Base-by-base conservation (phyloP, 2,888 invertebrate species). In the Mythimna loreyi region DNA sequence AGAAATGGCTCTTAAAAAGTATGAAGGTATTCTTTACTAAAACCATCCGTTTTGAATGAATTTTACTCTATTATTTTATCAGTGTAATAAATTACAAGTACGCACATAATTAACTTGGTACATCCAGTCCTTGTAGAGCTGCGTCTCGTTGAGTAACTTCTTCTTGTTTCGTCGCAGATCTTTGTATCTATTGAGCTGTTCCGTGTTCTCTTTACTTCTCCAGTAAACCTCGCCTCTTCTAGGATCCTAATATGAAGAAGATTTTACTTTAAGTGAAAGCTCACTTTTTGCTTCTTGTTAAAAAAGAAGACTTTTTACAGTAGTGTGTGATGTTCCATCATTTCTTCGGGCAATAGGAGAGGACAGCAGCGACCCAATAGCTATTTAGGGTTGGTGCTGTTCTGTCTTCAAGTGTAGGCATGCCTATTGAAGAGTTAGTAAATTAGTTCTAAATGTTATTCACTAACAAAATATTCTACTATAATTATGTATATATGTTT, bases 151-250 rank as follows among this genome's bases (percentile, higher is more conserved):
- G 0, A 94, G 87, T 1, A 96, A 85, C 56, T 83, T 87, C 16
- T 88, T 83, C 72, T 95, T 95, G 68, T 93, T 87, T 1, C 83
- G 85, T 19, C 94, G 88, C 52, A 96, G 80, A 62, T 92, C 86
- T 45, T 75, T 84, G 72, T 96, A 96, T 28, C 94, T 86, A 72
- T 89, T 90, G 0, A 78, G 79, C 81, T 96, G 96, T 71, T 96
- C 96, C 0, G 77, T 84, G 23, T 91, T 91, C 70, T 95, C 95
- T 75, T 94, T 95, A 47, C 82, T 83, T 69, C 81, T 86, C 96
- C 96, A 96, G 66, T 92, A 90, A 60, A 87, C 87, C 66, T 94
- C 95, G 16, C 91, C 88, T 83, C 94, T 87, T 71, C 96, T 84
- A 0, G 96, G 95, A 53, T 96, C 96, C 95, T 96, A 61, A 6